Conservation (phyloP, 2,113 vertebrate genomes). For the Poeciliopsis turrubarensis region DNA sequence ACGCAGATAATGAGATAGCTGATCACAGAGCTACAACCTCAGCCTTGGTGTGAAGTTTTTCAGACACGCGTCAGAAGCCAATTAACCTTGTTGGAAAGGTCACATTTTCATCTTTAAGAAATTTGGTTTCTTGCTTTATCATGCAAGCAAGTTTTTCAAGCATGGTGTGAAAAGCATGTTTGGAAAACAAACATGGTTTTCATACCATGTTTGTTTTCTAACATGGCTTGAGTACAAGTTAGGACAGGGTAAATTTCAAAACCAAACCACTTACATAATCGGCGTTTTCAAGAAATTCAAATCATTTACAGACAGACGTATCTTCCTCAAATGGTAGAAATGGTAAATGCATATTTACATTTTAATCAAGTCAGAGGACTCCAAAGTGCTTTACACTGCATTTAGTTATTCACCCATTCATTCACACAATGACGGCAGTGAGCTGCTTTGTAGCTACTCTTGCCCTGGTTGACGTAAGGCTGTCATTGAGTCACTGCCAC, state of each 20-base stretch:
- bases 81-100: conserved; percentile 46
- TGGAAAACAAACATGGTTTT: too few species aligned
- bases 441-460: too few species aligned
- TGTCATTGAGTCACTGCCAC: too few species aligned
- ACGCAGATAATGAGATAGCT: conserved; percentile 56
- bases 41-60: conserved; percentile 35
- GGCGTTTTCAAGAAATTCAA: not conserved
- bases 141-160: too few species aligned
- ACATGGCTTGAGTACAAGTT: not conserved
- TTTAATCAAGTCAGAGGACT: too few species aligned
- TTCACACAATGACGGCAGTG: too few species aligned
- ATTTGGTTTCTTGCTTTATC: not conserved
- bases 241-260: not conserved
- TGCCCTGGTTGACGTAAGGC: too few species aligned
- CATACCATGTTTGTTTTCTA: too few species aligned
- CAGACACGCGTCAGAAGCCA: conserved; percentile 22
- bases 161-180: too few species aligned
- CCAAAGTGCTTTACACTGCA: too few species aligned
- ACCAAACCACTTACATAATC: not conserved
- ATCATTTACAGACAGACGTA: not conserved
- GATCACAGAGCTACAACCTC: conserved; percentile 52
- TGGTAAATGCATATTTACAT: too few species aligned
- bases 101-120: not conserved
- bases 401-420: too few species aligned
- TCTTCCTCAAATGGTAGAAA: not conserved